These are phyloP conservation scores for Coelogynopora nodosa DNA, from an alignment of 2,888 invertebrate genomes.

Conservation along the genomic window DNA sequence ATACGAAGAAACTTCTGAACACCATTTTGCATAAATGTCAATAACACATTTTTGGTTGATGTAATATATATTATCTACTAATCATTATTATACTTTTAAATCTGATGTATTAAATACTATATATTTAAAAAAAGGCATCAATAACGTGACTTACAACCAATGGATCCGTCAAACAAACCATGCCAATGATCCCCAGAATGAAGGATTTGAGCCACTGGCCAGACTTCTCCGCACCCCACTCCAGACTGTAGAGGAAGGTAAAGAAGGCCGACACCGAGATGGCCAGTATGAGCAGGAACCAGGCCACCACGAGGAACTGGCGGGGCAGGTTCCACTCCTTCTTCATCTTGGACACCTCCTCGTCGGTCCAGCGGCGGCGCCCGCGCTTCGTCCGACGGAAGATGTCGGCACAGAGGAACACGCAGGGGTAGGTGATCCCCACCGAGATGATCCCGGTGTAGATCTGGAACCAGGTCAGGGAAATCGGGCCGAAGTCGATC, in stretches of 20 bases:
- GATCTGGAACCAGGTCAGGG: conserved; percentile 47
- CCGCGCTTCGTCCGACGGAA: conserved; percentile 48
- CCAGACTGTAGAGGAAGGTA: conserved; percentile 61
- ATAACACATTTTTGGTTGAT: too few relatives aligned
- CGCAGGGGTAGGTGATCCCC: conserved; percentile 57
- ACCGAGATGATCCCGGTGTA: conserved; percentile 59
- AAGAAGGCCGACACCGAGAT: conserved; percentile 58
- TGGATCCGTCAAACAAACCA: conserved; percentile 48
- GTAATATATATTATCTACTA: too few relatives aligned
- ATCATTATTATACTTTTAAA: too few relatives aligned
- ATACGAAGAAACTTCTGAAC: too few relatives aligned
- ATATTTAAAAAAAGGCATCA: neutral
- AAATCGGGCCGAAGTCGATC: conserved; percentile 22
- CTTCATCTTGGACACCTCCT: conserved; percentile 38
- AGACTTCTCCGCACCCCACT: conserved; percentile 62
- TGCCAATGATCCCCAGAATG: conserved; percentile 47
- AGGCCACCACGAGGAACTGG: conserved; percentile 54
- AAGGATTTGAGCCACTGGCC: conserved; percentile 59
- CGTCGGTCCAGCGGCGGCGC: conserved; percentile 46
- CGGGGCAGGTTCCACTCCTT: conserved; percentile 49
- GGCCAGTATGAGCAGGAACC: conserved; percentile 54
- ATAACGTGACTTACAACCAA: conserved; percentile 19
- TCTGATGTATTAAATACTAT: too few relatives aligned
- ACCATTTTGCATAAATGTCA: too few relatives aligned
- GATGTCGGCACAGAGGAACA: conserved; percentile 46